phyloP scores from a whole-genome alignment of 1,140 invertebrate species.

The Lepidurus arcticus region DNA sequence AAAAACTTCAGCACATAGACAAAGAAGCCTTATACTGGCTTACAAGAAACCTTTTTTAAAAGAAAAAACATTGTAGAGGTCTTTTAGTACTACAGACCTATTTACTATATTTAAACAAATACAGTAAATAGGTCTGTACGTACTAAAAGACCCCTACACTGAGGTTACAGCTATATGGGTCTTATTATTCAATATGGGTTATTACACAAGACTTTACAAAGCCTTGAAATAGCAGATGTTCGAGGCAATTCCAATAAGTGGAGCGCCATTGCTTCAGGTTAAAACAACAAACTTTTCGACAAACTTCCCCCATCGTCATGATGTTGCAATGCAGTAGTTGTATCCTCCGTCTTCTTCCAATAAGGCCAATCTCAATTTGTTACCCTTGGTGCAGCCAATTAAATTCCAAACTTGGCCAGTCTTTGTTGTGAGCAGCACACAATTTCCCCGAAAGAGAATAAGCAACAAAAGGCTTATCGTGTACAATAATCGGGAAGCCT shows the following conservation, averaged over 20 bases:
- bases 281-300: neutral
- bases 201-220: neutral
- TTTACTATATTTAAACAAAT: no score
- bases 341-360: neutral
- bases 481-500: neutral
- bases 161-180: no score
- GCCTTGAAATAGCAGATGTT: neutral
- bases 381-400: neutral
- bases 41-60: no score
- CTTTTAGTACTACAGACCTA: no score
- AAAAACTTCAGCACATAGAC: no score
- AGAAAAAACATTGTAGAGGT: no score
- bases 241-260: neutral
- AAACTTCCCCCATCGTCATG: neutral
- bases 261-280: neutral
- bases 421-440: neutral
- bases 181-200: no score
- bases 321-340: neutral
- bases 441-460: neutral
- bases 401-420: neutral
- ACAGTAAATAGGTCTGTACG: no score
- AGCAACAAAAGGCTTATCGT: neutral
- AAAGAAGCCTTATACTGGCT: no score
- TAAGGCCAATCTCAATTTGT: slow-evolving; percentile 1
- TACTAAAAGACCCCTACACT: no score